Conservation (phyloP, 2,888 invertebrate genomes). For the Notodonta ziczac region DNA sequence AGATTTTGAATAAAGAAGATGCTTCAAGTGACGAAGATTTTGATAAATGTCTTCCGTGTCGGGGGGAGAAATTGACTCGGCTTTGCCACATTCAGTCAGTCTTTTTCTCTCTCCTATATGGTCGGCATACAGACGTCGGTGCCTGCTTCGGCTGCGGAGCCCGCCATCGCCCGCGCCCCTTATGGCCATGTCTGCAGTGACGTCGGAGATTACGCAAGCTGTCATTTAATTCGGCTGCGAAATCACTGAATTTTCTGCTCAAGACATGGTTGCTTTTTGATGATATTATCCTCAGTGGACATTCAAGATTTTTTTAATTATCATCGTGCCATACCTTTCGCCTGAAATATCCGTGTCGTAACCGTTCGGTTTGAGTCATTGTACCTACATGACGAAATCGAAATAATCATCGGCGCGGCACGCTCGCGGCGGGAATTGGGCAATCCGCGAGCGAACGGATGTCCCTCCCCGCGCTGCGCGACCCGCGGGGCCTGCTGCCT, state of each 20-base stretch:
- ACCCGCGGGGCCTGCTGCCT: slow-evolving; percentile 44
- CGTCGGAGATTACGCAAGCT: slow-evolving; percentile 81
- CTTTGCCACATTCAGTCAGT: slow-evolving; percentile 87
- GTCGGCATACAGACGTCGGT: slow-evolving; percentile 75
- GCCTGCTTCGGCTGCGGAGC: slow-evolving; percentile 18
- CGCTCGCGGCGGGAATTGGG: slow-evolving; percentile 71
- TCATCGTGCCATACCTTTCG: slow-evolving; percentile 33
- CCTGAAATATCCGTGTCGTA: slow-evolving; percentile 63
- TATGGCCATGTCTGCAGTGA: slow-evolving; percentile 75
- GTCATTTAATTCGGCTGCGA: slow-evolving; percentile 75
- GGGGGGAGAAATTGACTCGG: slow-evolving; percentile 89
- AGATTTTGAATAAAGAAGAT: slow-evolving; percentile 33
- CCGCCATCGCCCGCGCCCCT: slow-evolving; percentile 24
- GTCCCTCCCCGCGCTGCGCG: slow-evolving; percentile 47
- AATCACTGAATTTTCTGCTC: slow-evolving; percentile 81
- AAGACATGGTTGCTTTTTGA: slow-evolving; percentile 50
- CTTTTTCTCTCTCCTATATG: slow-evolving; percentile 92
- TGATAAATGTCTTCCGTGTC: slow-evolving; percentile 73
- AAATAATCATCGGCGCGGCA: slow-evolving; percentile 63
- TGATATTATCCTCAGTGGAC: slow-evolving; percentile 11
- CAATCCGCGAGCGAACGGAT: slow-evolving; percentile 72
- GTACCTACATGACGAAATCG: slow-evolving; percentile 66
- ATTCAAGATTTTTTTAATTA: slow-evolving; percentile 22
- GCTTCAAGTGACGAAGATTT: slow-evolving; percentile 31
- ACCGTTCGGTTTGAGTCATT: slow-evolving; percentile 67